Evolutionary conservation across 1,140 invertebrate genomes (phyloP), one percentile per base, ranked within the genome.

Genomic region (Amyelois transitella): DNA sequence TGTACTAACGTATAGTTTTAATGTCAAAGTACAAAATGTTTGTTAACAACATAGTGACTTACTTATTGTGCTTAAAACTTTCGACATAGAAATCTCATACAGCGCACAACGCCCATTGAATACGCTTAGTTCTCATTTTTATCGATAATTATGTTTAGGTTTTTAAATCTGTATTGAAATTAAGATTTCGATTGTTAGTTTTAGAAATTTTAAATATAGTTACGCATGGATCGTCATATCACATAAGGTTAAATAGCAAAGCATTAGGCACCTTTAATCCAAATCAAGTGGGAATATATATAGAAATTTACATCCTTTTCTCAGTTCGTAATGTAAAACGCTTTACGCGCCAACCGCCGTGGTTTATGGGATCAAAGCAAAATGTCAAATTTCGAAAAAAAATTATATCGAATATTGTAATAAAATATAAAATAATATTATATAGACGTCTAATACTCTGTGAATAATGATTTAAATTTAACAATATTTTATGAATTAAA

Each of bases 121-220:
- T 81, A 81, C 73, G 81, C 81, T 85, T 85, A 81, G 69, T 63
- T 77, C 66, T 69, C 69, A 77, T 63, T 78, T 75, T 72, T 77
- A 74, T 66, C 54, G 63, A 64, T 75, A 69, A 77, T 77, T 81
- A 78, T 62, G 60, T 64, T 64, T 64, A 65, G 54, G 62, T 55
- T 69, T 73, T 60, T 77, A 77, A 67, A 62, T 50, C 24, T 55
- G 28, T 55, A 43, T 38, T 43, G 21, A 32, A 45, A 48, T 48
- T 48, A 48, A 48, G 45, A 48, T 48, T 48, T 2, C 20, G 45
- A 48, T 58, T 45, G 10, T 51, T 28, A 28, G 12, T 28, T 38
- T 38, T 38, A 38, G 12, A 38, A 14, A 14, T 38, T 38, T 38
- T 14, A 8, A 14, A 4, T 38, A 38, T 38, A 12, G n/a, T 14